Evolutionary conservation across 2,888 invertebrate genomes (phyloP).

Genomic region (Callyntrura sp.): DNA sequence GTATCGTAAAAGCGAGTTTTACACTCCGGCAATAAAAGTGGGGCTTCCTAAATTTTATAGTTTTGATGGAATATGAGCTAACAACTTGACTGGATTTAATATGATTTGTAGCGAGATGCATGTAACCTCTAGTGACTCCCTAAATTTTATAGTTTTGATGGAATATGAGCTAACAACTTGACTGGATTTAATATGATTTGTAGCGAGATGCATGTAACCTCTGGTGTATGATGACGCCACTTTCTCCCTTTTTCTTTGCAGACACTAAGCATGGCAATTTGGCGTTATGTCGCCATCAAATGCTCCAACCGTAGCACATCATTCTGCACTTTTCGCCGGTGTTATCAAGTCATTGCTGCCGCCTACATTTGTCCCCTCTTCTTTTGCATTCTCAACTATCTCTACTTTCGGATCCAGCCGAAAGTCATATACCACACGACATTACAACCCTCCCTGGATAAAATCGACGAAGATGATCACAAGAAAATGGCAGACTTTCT

Average conservation of each 20-base stretch:
- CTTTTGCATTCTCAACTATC: conserved; percentile 86
- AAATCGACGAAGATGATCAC: conserved; percentile 65
- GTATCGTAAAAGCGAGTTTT: background rate
- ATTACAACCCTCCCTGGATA: conserved; percentile 63
- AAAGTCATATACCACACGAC: conserved; percentile 72
- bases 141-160: background rate
- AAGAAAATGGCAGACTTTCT: conserved; percentile 61
- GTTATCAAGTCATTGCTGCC: conserved; percentile 85
- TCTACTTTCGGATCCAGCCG: conserved; percentile 85
- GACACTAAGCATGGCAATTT: conserved; percentile 96
- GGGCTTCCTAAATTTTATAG: background rate
- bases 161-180: no score
- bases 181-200: no score
- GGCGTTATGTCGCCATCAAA: conserved; percentile 94
- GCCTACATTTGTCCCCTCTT: conserved; percentile 86
- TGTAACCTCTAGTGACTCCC: no score
- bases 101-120: no score
- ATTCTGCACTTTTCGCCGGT: conserved; percentile 81
- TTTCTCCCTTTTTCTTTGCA: conserved; percentile 35
- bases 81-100: no score
- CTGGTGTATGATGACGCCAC: no score
- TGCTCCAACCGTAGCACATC: conserved; percentile 84
- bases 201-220: no score
- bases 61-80: background rate
- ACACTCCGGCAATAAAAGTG: conserved; percentile 1